Base-by-base conservation (phyloP, 2,113 vertebrate species). In the Patagioenas fasciata region DNA sequence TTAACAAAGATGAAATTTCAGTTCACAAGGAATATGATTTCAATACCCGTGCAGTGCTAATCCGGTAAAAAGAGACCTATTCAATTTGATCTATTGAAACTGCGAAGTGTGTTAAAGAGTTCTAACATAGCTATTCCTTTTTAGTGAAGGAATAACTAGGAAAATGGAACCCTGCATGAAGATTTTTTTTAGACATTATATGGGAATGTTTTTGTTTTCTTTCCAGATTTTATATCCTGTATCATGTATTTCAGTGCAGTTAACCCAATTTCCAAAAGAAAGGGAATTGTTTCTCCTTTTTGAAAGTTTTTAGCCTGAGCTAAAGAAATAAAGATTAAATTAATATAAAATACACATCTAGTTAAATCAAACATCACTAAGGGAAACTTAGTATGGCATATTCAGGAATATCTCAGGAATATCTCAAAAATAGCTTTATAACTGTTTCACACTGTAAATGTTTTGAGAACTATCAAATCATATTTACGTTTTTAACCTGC, bases 21-120 rank as follows among this genome's bases (percentile, higher is more conserved):
- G 25, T 61, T 96, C 86, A 92, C 32, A 62, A 84, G 64, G 57
- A 92, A 26, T 34, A 57, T 31, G 69, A 90, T 79, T 95, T 96
- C 86, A 90, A 84, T 82, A 80, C 28, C 10, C 36, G 72, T 61
- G 25, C 44, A 92, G 66, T 47, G 66, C 87, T 92, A 88, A 91
- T 57, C 42, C 69, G 25, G 51, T 64, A 44, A 86, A 92, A 42
- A 71, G 64, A 64, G 23, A 88, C 32, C 57, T 69, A 91, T 94
- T 95, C 87, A 91, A 57, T 44, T 62, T 1, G 0, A 82, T 40
- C 84, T 50, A 53, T 58, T 89, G 73, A 93, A 91, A 31, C 23
- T 73, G 54, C 58, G 90, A 93, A 80, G 42, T 34, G 17, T 0
- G 2, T 47, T 85, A 44, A 91, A 79, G 48, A 82, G 36, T 70